Evolutionary conservation across 2,888 invertebrate genomes (phyloP).

Genomic region (Melipona bicolor): DNA sequence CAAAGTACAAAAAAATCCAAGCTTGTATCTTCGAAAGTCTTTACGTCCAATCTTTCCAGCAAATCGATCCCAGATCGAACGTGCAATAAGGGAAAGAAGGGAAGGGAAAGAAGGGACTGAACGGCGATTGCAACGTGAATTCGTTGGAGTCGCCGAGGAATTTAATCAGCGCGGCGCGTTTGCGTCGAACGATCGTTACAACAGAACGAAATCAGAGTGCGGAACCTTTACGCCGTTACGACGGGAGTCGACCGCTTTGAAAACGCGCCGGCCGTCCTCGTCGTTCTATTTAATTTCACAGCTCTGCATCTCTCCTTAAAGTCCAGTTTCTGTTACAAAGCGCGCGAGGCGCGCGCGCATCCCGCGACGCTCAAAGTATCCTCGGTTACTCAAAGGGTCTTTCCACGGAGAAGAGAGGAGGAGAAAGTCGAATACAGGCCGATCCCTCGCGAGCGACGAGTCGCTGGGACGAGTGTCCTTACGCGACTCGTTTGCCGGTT

Average conservation of each 20-base stretch:
- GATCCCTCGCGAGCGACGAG: conserved; percentile 39
- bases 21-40: neutral
- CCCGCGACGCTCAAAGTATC: neutral
- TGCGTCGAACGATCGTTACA: conserved; percentile 27
- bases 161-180: conserved; percentile 14
- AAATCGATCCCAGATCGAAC: rapidly evolving
- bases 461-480: conserved; percentile 64
- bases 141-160: neutral
- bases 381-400: conserved; percentile 28
- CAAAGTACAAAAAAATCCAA: no score
- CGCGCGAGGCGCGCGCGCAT: neutral
- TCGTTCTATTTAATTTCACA: conserved; percentile 64
- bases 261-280: conserved; percentile 41
- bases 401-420: conserved; percentile 11
- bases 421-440: neutral
- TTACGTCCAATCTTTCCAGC: neutral
- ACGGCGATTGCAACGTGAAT: neutral
- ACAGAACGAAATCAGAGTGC: conserved; percentile 24
- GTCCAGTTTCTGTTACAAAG: conserved; percentile 56
- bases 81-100: neutral
- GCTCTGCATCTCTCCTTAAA: conserved; percentile 63
- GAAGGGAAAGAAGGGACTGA: no score
- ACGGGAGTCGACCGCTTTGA: conserved; percentile 28
- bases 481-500: conserved; percentile 68
- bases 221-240: conserved; percentile 16